Conservation (phyloP, 2,888 invertebrate genomes). For the Coleophora deauratella region DNA sequence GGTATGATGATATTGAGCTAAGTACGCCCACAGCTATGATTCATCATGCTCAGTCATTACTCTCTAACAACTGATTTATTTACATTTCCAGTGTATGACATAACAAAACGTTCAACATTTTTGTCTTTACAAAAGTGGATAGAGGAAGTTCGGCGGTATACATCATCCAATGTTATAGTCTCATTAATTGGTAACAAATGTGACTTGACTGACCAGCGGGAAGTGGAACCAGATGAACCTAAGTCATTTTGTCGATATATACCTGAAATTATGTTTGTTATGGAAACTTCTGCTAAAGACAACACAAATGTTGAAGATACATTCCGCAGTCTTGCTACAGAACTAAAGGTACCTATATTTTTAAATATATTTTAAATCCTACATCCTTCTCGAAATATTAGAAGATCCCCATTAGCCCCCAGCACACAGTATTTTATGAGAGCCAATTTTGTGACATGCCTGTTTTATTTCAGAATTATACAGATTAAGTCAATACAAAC, state of each 20-base stretch:
- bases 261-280: slow-evolving; percentile 88
- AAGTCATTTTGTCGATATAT: slow-evolving; percentile 89
- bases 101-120: slow-evolving; percentile 94
- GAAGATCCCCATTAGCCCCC: not conserved
- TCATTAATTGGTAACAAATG: slow-evolving; percentile 95
- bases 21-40: slow-evolving; percentile 6
- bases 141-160: slow-evolving; percentile 95
- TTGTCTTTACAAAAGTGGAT: slow-evolving; percentile 95
- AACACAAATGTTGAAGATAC: slow-evolving; percentile 93
- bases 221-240: slow-evolving; percentile 90
- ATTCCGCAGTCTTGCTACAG: slow-evolving; percentile 88
- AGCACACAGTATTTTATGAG: no score
- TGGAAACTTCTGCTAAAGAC: slow-evolving; percentile 93
- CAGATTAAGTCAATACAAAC: no score
- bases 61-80: not conserved
- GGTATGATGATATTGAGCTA: slow-evolving; percentile 54
- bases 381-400: not conserved
- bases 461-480: no score
- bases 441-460: no score
- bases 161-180: slow-evolving; percentile 92
- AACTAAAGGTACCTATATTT: slow-evolving; percentile 78
- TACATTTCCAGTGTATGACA: slow-evolving; percentile 86
- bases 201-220: slow-evolving; percentile 85
- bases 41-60: not conserved
- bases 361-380: not conserved